phyloP scores from a whole-genome alignment of 2,888 invertebrate species.

The Cotesia congregata region DNA sequence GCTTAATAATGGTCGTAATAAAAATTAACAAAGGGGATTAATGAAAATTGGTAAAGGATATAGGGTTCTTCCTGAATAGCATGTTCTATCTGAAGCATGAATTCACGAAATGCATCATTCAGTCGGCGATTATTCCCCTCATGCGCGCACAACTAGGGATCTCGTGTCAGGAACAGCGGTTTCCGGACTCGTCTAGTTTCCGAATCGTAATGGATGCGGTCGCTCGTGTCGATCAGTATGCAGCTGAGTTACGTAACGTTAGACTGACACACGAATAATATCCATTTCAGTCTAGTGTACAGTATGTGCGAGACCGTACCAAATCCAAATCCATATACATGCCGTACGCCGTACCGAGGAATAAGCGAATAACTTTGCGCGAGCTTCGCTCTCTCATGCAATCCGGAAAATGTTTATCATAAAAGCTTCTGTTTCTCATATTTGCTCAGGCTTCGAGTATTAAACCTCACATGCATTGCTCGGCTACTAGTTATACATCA shows the following conservation, averaged over 20 bases:
- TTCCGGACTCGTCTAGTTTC: slow-evolving; percentile 36
- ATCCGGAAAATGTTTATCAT: slow-evolving; percentile 26
- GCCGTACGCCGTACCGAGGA: background rate
- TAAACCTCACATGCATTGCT: slow-evolving; percentile 30
- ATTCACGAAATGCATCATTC: slow-evolving; percentile 37
- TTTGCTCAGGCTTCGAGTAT: slow-evolving; percentile 26
- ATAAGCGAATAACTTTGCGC: slow-evolving; percentile 16
- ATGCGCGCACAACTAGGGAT: slow-evolving; percentile 25
- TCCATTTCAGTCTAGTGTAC: slow-evolving; percentile 34
- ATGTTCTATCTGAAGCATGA: slow-evolving; percentile 21
- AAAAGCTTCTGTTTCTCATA: slow-evolving; percentile 21
- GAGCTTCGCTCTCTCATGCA: slow-evolving; percentile 20
- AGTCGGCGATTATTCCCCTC: slow-evolving; percentile 31
- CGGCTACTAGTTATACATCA: slow-evolving; percentile 3
- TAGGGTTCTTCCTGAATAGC: slow-evolving; percentile 16
- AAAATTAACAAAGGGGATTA: background rate
- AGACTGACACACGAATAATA: slow-evolving; percentile 34
- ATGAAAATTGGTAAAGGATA: slow-evolving; percentile 15
- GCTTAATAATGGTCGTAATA: background rate
- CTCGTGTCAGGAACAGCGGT: slow-evolving; percentile 40
- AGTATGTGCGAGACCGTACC: slow-evolving; percentile 12
- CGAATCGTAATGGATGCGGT: slow-evolving; percentile 40
- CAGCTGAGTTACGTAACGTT: slow-evolving; percentile 38
- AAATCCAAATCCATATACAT: background rate
- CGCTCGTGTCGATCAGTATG: slow-evolving; percentile 40